Evolutionary conservation across 1,140 invertebrate species (phyloP), one percentile per base, ranked within the genome.

Genomic region (Adoxophyes honmai): DNA sequence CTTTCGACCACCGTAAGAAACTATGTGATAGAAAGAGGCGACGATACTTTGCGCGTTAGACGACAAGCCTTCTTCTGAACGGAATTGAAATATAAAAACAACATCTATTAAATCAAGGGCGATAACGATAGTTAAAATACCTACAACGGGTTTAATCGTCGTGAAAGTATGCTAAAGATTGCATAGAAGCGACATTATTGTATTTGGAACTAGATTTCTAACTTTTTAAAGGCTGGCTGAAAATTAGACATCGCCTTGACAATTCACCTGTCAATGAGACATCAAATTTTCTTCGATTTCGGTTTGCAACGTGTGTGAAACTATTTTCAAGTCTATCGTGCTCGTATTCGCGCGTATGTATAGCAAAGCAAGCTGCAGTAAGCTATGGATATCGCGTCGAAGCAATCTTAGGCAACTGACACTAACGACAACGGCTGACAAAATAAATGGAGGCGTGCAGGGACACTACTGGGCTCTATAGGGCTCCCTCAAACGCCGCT

Each of bases 371-470:
- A 48, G 42, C 42, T 48, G 42, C 42, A 44, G 39, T 0, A 48
- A 55, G 53, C 44, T 28, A 28, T 6, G 21, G 63, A 75, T 73
- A 77, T 80, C 81, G 77, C 75, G 59, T 81, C 73, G 77, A 75
- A 71, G 52, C 57, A 61, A 60, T 44, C 63, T 58, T 62, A 63
- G 72, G 68, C 68, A 70, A 73, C 70, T 69, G 73, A 73, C 76
- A 81, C 72, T 55, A 68, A 81, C 69, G 71, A 75, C 60, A 69
- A 77, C 70, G 74, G 77, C 81, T 67, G 64, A 73, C 59, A 86
- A 84, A 86, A 85, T 75, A 85, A 85, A 81, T 65, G 60, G 70
- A 83, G 73, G 85, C 85, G 85, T 88, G 85, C 85, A 86, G 62
- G 68, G 77, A 78, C 86, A 86, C 81, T 66, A 75, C 81, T 69